These are phyloP conservation scores for Tenebrosternarchus preto DNA, from an alignment of 2,113 vertebrate genomes.

Conservation along the genomic window DNA sequence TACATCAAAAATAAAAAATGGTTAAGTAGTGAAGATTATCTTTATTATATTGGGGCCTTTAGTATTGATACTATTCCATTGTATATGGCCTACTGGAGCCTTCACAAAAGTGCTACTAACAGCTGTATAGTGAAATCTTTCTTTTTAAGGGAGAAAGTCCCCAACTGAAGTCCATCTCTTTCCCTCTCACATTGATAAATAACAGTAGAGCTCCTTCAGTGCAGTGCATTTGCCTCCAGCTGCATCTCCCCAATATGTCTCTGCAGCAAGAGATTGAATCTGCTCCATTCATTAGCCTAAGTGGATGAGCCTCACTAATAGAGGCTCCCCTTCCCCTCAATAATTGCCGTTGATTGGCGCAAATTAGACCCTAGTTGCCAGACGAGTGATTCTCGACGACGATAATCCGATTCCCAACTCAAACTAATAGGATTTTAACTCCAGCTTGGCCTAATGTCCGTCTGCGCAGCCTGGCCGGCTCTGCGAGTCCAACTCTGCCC, in stretches of 20 bases:
- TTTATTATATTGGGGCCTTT: background rate
- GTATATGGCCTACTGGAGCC: background rate
- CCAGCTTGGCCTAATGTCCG: constrained; percentile 82
- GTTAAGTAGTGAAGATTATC: background rate
- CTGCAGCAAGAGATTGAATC: constrained; percentile 81
- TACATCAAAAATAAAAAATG: background rate
- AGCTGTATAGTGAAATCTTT: background rate
- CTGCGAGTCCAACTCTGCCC: constrained; percentile 67
- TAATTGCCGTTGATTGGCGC: constrained; percentile 85
- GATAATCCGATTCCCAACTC: constrained; percentile 84
- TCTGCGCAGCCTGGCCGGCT: constrained; percentile 80
- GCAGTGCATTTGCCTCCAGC: constrained; percentile 71
- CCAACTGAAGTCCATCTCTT: constrained; percentile 27
- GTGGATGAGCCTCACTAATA: constrained; percentile 85
- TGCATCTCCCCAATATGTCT: constrained; percentile 75
- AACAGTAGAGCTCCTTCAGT: constrained; percentile 70
- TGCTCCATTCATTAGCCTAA: constrained; percentile 86
- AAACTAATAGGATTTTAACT: constrained; percentile 89
- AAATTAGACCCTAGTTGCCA: constrained; percentile 87
- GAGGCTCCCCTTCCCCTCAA: constrained; percentile 84
- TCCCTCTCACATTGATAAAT: constrained; percentile 68
- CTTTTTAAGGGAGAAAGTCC: background rate
- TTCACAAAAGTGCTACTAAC: background rate
- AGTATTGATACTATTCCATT: background rate
- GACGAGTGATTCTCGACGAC: constrained; percentile 85